Percentiles rank a stretch among this genome's conserved stretches.
phyloP scores from a whole-genome alignment of 2,888 invertebrate genomes.

The Callyntrura sp. region DNA sequence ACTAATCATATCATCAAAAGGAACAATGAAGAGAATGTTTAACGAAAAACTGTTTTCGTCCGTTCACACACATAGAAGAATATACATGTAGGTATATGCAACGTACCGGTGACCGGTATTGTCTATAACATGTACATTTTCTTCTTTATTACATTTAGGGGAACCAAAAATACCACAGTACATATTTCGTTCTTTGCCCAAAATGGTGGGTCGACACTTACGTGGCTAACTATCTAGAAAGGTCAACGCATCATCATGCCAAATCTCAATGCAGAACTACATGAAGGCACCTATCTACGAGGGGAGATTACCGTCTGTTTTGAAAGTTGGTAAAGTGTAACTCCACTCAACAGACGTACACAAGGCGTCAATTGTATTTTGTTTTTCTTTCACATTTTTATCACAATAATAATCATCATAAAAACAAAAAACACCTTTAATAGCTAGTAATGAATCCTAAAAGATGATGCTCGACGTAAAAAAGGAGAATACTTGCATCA shows the following conservation, averaged over 20 bases:
- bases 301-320: slow-evolving; percentile 9
- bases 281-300: slow-evolving; percentile 28
- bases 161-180: neutral
- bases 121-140: neutral
- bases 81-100: neutral
- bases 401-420: slow-evolving; percentile 25
- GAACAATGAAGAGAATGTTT: neutral
- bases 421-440: slow-evolving; percentile 24
- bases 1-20: neutral
- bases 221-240: slow-evolving; percentile 53
- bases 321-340: slow-evolving; percentile 42
- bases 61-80: too few species aligned
- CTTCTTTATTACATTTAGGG: slow-evolving; percentile 4
- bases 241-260: slow-evolving; percentile 70
- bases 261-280: slow-evolving; percentile 62
- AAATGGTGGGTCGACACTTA: slow-evolving; percentile 66
- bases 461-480: neutral
- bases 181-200: slow-evolving; percentile 48
- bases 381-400: slow-evolving; percentile 25
- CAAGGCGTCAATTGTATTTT: slow-evolving; percentile 2
- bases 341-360: neutral
- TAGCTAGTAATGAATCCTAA: slow-evolving; percentile 35
- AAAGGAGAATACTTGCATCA: neutral
- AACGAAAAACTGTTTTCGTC: neutral
- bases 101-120: neutral